A percentile compares a stretch with the other conserved stretches of the same genome.
phyloP scores from a whole-genome alignment of 2,797 vertebrate species.

The Crenuchus spilurus region DNA sequence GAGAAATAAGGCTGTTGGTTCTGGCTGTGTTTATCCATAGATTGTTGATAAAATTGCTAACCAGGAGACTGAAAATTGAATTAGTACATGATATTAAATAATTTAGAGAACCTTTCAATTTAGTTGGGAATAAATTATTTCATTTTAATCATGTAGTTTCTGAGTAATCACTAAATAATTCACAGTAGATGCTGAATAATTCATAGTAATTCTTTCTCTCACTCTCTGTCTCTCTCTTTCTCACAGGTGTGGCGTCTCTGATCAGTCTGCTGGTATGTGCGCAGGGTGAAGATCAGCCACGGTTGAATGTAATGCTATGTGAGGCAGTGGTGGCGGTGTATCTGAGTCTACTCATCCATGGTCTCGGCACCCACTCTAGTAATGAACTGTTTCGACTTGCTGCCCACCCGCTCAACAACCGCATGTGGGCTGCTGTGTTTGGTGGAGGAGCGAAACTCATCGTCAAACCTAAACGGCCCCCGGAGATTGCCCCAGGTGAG shows the following conservation, averaged over 20 bases:
- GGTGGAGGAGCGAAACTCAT: constrained; percentile 94
- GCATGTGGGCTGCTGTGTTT: constrained; percentile 98
- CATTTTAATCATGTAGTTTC: too few species aligned
- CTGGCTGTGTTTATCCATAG: background rate
- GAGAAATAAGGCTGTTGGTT: too few species aligned
- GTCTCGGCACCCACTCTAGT: constrained; percentile 90
- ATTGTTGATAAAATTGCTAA: background rate
- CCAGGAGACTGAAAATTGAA: background rate
- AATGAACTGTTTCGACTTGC: constrained; percentile 95
- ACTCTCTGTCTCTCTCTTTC: background rate
- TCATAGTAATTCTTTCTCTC: background rate
- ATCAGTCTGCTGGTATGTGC: constrained; percentile 90
- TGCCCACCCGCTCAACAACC: constrained; percentile 92
- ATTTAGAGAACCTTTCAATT: too few species aligned
- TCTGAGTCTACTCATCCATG: constrained; percentile 92
- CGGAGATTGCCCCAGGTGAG: constrained; percentile 87
- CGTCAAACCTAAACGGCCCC: constrained; percentile 88
- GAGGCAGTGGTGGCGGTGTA: constrained; percentile 96
- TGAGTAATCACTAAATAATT: too few species aligned
- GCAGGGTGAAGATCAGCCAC: constrained; percentile 93
- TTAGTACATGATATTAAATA: background rate
- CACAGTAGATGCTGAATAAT: too few species aligned
- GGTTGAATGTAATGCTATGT: constrained; percentile 88
- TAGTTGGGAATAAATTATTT: too few species aligned
- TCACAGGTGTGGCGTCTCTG: constrained; percentile 91